Evolutionary conservation across 2,113 vertebrate species (phyloP), one percentile per base, ranked within the genome.

Genomic region (Nycticorax nycticorax): DNA sequence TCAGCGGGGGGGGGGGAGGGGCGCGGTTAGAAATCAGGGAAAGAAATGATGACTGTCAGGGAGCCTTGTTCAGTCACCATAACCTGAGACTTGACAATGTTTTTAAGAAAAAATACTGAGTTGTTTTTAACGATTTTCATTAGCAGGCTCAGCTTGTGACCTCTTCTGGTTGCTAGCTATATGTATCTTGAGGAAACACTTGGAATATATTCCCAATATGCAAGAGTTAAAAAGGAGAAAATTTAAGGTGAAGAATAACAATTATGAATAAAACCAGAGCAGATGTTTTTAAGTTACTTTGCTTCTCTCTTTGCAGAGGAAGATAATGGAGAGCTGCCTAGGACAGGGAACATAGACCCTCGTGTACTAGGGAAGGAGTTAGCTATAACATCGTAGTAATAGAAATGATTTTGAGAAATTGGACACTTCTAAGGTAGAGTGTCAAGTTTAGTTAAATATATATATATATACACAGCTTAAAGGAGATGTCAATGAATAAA

Each of bases 231-330:
- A 76, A 66, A 47, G 26, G 28, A 79, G 20, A 60, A 64, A 52
- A 45, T 20, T 26, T 33, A 55, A 66, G 55, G 13, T 67, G 33
- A 89, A 63, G 47, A 79, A 47, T 71, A 83, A 60, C 75, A 62
- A 76, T 6, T 8, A 6, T 24, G 2, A 67, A 21, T 78, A 39
- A 82, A 88, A 94, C 35, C 2, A 12, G 60, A 64, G 33, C 50
- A 62, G 43, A 26, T 81, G 57, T 71, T 84, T 92, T 88, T 52
- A 79, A 75, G 37, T 63, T 85, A 53, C 33, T 88, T 93, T 94
- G 50, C 69, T 92, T 75, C 69, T 89, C 12, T 89, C 30, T 68
- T 93, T 95, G 24, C 60, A 89, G 76, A 96, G 73, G 52, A 92
- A 71, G 72, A 64, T 66, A 75, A 81, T 37, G 52, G 72, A 90